Conservation (phyloP, 92 coral and sea anemone genomes). For the Montipora capitata region DNA sequence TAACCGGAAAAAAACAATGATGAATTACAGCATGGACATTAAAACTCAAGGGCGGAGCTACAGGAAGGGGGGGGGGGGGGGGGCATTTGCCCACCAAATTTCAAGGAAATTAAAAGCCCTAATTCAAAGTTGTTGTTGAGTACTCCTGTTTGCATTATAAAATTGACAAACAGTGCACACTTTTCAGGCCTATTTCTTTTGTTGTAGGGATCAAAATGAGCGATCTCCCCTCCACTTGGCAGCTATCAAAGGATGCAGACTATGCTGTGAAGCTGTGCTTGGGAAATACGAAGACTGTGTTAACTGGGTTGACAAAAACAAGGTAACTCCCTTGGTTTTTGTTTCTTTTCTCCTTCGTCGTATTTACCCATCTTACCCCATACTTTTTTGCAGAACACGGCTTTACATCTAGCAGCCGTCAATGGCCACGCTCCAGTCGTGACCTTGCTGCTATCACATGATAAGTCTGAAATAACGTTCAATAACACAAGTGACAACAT, state of each 20-base stretch:
- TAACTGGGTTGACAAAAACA: slow-evolving; percentile 72
- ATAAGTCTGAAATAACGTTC: slow-evolving; percentile 78
- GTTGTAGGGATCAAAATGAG: slow-evolving; percentile 68
- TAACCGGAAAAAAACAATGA: too few species aligned
- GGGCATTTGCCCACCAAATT: too few species aligned
- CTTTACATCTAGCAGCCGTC: slow-evolving; percentile 85
- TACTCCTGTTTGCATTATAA: too few species aligned
- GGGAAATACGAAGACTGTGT: slow-evolving; percentile 69
- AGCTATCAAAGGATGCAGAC: slow-evolving; percentile 65
- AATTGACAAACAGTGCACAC: too few species aligned
- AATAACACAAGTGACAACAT: slow-evolving; percentile 87
- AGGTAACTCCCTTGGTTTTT: slow-evolving; percentile 38
- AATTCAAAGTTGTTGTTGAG: too few species aligned
- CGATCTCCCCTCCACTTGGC: slow-evolving; percentile 85
- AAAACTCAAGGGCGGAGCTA: too few species aligned
- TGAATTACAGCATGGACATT: too few species aligned
- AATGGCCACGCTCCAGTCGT: slow-evolving; percentile 86
- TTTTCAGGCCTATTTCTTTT: not conserved
- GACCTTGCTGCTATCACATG: slow-evolving; percentile 70
- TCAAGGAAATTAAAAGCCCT: too few species aligned
- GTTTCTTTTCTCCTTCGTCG: not conserved
- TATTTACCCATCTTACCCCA: not conserved
- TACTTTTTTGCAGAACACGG: slow-evolving; percentile 74
- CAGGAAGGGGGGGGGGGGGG: too few species aligned
- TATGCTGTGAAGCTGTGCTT: slow-evolving; percentile 64